These are phyloP conservation scores for Astatotilapia flaviijosephi DNA, from an alignment of 2,113 vertebrate genomes.

Conservation along the genomic window DNA sequence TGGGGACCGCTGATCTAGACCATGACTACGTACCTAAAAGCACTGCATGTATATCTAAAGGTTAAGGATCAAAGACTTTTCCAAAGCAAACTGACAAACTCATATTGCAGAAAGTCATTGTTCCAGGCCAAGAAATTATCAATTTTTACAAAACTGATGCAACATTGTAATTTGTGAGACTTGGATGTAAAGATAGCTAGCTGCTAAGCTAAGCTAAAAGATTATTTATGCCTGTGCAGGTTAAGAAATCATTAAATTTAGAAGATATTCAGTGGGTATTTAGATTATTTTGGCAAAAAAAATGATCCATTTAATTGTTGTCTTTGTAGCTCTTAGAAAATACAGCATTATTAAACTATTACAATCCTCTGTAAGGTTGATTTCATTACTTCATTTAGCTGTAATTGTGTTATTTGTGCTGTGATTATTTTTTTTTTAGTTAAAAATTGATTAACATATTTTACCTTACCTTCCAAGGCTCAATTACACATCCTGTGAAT, in stretches of 20 bases:
- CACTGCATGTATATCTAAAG: background rate
- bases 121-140: background rate
- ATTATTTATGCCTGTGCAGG: background rate
- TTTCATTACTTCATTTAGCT: background rate
- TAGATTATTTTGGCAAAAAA: background rate
- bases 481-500: slow-evolving; percentile 18
- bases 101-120: background rate
- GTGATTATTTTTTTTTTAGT: background rate
- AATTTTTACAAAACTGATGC: background rate
- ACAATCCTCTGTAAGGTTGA: background rate
- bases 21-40: background rate
- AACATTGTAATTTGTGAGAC: background rate
- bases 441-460: background rate
- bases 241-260: background rate
- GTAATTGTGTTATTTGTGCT: background rate
- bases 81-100: background rate
- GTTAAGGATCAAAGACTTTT: background rate
- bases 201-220: background rate
- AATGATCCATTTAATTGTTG: background rate
- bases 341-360: background rate
- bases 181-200: background rate
- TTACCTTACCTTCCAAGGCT: background rate
- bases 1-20: background rate
- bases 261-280: background rate
- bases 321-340: background rate